Evolutionary conservation across 2,888 invertebrate species (phyloP), one percentile per base, ranked within the genome.

Genomic region (Rhyacophila evoluta): DNA sequence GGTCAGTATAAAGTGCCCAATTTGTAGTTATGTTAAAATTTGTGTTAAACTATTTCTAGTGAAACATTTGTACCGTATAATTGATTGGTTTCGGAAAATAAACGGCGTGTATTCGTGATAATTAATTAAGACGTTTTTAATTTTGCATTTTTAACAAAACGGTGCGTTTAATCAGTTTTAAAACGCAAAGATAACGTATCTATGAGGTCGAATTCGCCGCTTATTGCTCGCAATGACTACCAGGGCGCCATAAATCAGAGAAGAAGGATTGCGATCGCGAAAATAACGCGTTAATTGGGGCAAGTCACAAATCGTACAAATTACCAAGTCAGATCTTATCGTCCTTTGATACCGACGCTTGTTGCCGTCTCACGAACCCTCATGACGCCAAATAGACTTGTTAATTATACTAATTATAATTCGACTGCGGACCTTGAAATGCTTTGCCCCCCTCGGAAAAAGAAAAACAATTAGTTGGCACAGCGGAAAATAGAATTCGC

Each of bases 371-470:
- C 55, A 55, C 55, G 25, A 55, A 55, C 41, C 55, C 3, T 55
- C 55, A 55, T 8, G 55, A 55, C 55, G 12, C 55, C 55, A 55
- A 55, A 55, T 55, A 55, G 55, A 55, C 55, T 55, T 55, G 55
- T 55, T 55, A 55, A 55, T 55, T 55, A 55, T 19, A 55, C 55
- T 55, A 55, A 55, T 55, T 55, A 55, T 55, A 55, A 55, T 55
- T 55, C 19, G 10, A 55, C 55, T 55, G 19, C 25, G 41, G 41
- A 41, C 41, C 41, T 41, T 41, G 19, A 41, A 41, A 41, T 15
- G 19, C 41, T 41, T 41, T 15, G 15, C 19, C 41, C 55, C 55
- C 55, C n/a, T n/a, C n/a, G n/a, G 29, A 55, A 25, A 55, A 55
- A 55, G 8, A 25, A 55, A 55, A 55, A 55, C 55, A 55, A 55